Evolutionary conservation across 2,888 invertebrate species (phyloP).

Genomic region (Endotricha flammealis): DNA sequence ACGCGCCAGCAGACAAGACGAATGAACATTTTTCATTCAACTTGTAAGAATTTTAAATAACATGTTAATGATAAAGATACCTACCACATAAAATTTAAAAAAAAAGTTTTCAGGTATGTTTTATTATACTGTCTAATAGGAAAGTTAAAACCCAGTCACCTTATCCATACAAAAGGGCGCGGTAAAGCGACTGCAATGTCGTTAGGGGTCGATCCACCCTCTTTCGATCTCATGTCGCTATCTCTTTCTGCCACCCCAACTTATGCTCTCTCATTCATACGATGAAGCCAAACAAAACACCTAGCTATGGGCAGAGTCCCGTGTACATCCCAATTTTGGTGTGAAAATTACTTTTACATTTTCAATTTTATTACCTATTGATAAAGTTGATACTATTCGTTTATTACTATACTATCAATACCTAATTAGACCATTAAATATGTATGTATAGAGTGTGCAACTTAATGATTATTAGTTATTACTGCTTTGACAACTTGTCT

Average conservation of each 20-base stretch:
- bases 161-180: constrained; percentile 30
- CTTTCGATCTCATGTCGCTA: constrained; percentile 46
- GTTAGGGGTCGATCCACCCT: constrained; percentile 72
- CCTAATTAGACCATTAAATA: no score
- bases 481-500: no score
- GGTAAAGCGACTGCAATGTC: constrained; percentile 45
- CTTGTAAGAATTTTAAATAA: no score
- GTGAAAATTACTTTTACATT: no score
- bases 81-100: no score
- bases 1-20: constrained; percentile 33
- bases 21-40: constrained; percentile 31
- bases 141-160: constrained; percentile 5
- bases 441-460: no score
- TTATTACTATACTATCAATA: no score
- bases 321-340: constrained; percentile 22
- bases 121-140: no score
- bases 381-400: no score
- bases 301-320: constrained; percentile 4
- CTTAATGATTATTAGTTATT: no score
- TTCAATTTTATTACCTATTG: no score
- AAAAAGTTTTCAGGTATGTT: not conserved
- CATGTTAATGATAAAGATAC: no score
- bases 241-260: constrained; percentile 63
- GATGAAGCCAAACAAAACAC: constrained; percentile 8
- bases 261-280: constrained; percentile 45